These are phyloP conservation scores for Meiosimyza decipiens DNA, from an alignment of 2,888 invertebrate species.

Conservation along the genomic window DNA sequence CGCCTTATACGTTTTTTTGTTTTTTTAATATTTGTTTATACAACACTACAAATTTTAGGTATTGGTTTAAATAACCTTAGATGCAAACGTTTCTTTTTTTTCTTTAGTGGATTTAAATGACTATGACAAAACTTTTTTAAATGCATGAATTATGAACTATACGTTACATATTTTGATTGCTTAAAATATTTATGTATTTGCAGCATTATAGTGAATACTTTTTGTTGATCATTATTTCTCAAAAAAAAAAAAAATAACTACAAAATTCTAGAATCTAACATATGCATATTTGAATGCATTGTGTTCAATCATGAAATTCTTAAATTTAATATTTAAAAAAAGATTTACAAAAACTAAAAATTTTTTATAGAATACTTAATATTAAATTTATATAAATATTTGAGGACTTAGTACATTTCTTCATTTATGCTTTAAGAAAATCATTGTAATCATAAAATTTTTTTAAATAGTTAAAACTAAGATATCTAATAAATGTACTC, in stretches of 20 bases:
- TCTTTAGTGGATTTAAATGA: no score
- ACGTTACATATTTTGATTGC: no score
- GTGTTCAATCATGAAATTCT: constrained; percentile 11
- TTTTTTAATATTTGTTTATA: constrained; percentile 11
- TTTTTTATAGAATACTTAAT: background rate
- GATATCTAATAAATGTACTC: constrained; percentile 33
- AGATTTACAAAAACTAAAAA: constrained; percentile 1
- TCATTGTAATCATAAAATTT: no score
- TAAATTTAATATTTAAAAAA: constrained; percentile 18
- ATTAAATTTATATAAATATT: background rate
- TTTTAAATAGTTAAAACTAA: no score
- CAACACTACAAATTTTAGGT: constrained; percentile 15
- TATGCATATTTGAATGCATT: constrained; percentile 17
- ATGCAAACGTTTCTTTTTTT: background rate
- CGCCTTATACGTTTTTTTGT: background rate
- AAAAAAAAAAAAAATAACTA: constrained; percentile 14
- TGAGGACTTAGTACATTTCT: background rate
- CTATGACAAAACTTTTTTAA: no score
- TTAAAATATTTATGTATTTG: no score
- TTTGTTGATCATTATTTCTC: no score
- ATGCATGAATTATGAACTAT: no score
- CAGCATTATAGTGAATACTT: no score
- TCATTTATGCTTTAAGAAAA: no score
- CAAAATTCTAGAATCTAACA: constrained; percentile 9
- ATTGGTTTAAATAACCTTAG: background rate